phyloP scores from a whole-genome alignment of 2,113 vertebrate genomes.

The Cyanoderma ruficeps region DNA sequence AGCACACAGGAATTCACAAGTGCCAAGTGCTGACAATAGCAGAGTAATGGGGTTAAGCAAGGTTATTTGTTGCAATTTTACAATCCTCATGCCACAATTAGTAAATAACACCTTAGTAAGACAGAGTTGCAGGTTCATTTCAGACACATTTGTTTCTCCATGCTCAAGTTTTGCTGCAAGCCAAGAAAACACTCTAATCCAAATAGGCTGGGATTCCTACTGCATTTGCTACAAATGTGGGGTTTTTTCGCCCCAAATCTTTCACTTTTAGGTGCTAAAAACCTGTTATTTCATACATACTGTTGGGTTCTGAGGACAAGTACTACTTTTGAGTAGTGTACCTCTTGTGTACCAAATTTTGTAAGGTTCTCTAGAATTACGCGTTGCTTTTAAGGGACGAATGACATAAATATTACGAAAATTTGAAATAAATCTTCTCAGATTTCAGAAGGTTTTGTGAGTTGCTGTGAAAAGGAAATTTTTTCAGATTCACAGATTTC shows the following conservation, averaged over 20 bases:
- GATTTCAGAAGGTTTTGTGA: background rate
- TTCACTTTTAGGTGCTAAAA: background rate
- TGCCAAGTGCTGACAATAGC: background rate
- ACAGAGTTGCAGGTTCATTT: background rate
- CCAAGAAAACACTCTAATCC: background rate
- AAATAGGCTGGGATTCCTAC: background rate
- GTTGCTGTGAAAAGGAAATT: background rate
- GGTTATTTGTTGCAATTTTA: conserved; percentile 21
- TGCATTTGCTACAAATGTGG: background rate
- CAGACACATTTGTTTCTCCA: background rate
- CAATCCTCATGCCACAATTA: background rate
- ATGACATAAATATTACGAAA: background rate
- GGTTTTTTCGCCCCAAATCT: accelerated
- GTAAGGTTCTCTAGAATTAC: background rate
- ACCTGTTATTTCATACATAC: background rate
- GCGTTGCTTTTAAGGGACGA: background rate
- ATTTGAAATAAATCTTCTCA: background rate
- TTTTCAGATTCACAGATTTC: background rate
- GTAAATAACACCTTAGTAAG: background rate
- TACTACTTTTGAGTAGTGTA: background rate
- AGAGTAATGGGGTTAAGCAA: background rate
- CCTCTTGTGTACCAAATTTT: background rate
- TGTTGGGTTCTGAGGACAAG: background rate
- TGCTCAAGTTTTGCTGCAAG: background rate
- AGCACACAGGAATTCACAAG: background rate